These are phyloP conservation scores for Eustalomyia histrio DNA, from an alignment of 2,888 invertebrate species.

Conservation along the genomic window DNA sequence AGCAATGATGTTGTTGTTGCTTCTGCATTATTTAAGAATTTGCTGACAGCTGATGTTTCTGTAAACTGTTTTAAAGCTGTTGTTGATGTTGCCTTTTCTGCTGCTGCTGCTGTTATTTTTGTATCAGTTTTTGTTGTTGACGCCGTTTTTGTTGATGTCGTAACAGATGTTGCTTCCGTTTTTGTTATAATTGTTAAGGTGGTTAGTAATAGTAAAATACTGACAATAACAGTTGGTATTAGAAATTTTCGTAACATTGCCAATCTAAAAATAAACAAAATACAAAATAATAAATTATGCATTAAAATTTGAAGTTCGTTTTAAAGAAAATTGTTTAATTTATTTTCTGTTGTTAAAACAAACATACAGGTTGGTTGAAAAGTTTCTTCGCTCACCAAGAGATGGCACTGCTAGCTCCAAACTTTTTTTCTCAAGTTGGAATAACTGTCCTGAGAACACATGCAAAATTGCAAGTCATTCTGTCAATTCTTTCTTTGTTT, in stretches of 20 bases:
- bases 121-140: conserved; percentile 30
- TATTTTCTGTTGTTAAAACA: no score
- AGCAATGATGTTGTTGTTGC: conserved; percentile 68
- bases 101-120: conserved; percentile 68
- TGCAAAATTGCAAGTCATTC: no score
- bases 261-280: conserved; percentile 64
- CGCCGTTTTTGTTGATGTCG: conserved; percentile 35
- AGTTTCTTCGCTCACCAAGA: no score
- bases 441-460: no score
- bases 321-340: no score
- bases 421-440: no score
- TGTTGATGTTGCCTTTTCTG: conserved; percentile 64
- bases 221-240: conserved; percentile 70
- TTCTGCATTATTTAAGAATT: conserved; percentile 57
- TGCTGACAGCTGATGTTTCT: conserved; percentile 50
- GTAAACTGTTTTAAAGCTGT: conserved; percentile 41
- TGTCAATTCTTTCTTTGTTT: no score
- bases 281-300: no score
- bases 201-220: conserved; percentile 71
- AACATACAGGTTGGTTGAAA: no score
- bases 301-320: conserved; percentile 8
- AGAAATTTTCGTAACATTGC: conserved; percentile 74
- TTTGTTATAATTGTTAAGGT: conserved; percentile 51
- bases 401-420: no score
- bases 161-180: conserved; percentile 55